Evolutionary conservation across 2,113 vertebrate species (phyloP).

Genomic region (Mola mola): DNA sequence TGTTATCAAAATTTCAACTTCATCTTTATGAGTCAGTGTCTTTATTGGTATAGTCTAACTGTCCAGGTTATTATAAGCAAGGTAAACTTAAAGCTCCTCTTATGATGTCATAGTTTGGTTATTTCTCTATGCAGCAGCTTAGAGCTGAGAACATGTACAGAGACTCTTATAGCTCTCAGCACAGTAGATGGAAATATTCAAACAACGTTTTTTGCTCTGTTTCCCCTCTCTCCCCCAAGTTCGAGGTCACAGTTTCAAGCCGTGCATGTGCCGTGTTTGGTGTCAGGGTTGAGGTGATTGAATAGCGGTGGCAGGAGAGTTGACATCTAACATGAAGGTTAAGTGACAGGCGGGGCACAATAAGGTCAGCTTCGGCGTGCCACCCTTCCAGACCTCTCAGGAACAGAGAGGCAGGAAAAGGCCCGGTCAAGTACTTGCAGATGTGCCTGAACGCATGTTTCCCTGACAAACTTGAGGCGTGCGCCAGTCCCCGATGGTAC

Average conservation of each 20-base stretch:
- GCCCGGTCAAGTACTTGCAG: constrained; percentile 84
- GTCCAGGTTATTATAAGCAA: neutral
- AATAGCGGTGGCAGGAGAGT: constrained; percentile 69
- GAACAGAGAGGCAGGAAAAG: constrained; percentile 76
- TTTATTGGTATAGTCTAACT: constrained; percentile 4
- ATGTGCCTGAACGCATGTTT: constrained; percentile 82
- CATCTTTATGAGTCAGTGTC: constrained; percentile 22
- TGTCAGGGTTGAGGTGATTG: constrained; percentile 66
- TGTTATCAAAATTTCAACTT: constrained; percentile 43
- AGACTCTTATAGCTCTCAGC: neutral
- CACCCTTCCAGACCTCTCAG: constrained; percentile 80
- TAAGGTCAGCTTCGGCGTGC: constrained; percentile 78
- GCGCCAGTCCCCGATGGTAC: constrained; percentile 79
- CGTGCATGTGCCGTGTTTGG: constrained; percentile 53
- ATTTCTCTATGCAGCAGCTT: neutral
- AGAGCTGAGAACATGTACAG: neutral
- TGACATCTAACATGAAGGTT: constrained; percentile 82
- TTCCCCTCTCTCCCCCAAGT: constrained; percentile 49
- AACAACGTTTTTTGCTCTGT: constrained; percentile 14
- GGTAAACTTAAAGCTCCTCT: constrained; percentile 5
- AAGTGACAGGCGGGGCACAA: constrained; percentile 82
- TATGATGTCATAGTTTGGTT: neutral
- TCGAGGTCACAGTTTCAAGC: constrained; percentile 72
- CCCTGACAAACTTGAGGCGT: constrained; percentile 79
- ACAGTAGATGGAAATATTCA: neutral